These are phyloP conservation scores for Sarcophaga bullata DNA, from an alignment of 1,140 invertebrate genomes.

Conservation along the genomic window DNA sequence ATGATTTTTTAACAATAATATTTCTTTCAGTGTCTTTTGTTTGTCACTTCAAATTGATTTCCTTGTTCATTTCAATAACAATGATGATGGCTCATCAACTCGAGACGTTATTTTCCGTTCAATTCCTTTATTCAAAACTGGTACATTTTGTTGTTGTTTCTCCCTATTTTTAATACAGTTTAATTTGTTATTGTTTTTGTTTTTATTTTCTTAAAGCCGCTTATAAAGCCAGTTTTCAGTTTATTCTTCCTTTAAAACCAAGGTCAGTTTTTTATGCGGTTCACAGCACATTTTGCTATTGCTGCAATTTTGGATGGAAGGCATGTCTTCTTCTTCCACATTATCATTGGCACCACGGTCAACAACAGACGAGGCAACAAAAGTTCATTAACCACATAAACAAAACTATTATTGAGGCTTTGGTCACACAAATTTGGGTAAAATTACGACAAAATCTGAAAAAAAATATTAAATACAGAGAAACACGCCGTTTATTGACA, in stretches of 20 bases:
- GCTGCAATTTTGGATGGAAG: neutral
- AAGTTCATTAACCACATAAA: too few species aligned
- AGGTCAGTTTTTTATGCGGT: neutral
- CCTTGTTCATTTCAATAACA: slow-evolving; percentile 5
- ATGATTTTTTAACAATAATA: too few species aligned
- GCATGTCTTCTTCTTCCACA: neutral
- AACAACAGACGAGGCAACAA: too few species aligned
- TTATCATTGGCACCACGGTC: too few species aligned
- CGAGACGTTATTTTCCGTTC: neutral
- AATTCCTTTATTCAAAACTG: slow-evolving; percentile 10
- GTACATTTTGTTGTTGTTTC: neutral
- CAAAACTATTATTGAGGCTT: too few species aligned
- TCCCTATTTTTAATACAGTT: neutral
- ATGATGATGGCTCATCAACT: neutral
- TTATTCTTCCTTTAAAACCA: neutral
- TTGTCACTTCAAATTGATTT: neutral
- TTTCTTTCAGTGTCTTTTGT: neutral
- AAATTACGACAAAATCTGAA: too few species aligned
- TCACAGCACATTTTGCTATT: neutral
- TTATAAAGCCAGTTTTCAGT: neutral
- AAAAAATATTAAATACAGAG: too few species aligned
- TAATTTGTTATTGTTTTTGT: neutral
- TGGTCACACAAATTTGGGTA: too few species aligned
- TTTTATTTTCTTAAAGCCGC: neutral
- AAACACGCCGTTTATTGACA: too few species aligned